phyloP scores from a whole-genome alignment of 2,113 vertebrate species.

The Tragelaphus buxtoni region DNA sequence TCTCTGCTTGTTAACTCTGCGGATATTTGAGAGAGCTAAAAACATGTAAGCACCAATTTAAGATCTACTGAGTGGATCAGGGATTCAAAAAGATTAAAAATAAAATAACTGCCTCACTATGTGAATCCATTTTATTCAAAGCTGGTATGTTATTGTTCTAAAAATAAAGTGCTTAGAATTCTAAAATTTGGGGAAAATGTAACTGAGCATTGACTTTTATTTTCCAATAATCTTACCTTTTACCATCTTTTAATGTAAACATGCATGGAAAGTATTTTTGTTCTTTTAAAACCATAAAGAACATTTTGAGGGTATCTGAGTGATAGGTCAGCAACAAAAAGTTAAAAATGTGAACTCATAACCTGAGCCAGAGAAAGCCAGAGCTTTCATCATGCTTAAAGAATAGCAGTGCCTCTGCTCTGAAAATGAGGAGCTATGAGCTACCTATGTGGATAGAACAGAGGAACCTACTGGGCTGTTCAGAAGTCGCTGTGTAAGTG shows the following conservation, averaged over 20 bases:
- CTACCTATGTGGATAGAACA: background rate
- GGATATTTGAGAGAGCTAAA: background rate
- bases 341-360: background rate
- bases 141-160: background rate
- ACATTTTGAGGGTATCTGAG: background rate
- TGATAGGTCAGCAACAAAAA: background rate
- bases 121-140: background rate
- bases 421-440: background rate
- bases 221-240: background rate
- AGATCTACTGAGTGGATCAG: background rate
- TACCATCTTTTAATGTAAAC: background rate
- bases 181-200: background rate
- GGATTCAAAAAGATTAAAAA: conserved; percentile 1
- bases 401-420: background rate
- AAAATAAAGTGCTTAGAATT: background rate
- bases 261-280: background rate
- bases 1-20: background rate
- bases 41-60: background rate
- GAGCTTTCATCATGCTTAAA: background rate
- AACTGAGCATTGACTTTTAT: background rate
- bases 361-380: background rate
- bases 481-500: background rate
- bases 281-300: background rate
- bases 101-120: background rate
- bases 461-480: background rate